A percentile compares a stretch with the other conserved stretches of the same genome.
phyloP scores from a whole-genome alignment of 2,113 vertebrate genomes.

The Peromyscus maniculatus region DNA sequence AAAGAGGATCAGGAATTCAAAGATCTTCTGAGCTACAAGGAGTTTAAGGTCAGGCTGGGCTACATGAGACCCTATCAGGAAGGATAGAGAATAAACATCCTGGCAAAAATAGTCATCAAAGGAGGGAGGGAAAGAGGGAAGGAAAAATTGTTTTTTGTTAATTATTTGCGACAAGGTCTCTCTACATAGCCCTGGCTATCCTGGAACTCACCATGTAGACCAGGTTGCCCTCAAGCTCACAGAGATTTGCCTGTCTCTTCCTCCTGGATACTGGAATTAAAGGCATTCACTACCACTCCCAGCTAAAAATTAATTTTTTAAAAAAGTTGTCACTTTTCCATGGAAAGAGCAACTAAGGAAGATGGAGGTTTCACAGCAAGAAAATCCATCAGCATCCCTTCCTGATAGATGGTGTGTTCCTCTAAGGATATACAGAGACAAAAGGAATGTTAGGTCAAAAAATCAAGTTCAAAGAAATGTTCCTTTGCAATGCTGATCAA shows the following conservation, averaged over 20 bases:
- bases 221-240: background rate
- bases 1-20: background rate
- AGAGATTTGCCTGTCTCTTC: background rate
- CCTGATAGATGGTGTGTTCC: background rate
- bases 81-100: background rate
- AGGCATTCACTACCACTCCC: background rate
- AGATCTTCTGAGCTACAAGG: background rate
- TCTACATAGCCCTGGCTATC: background rate
- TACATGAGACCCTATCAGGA: background rate
- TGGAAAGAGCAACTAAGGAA: background rate
- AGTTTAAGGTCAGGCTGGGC: background rate
- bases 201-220: background rate
- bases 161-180: background rate
- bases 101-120: background rate
- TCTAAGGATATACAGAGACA: background rate
- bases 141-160: background rate
- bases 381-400: constrained; percentile 31
- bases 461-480: constrained; percentile 58
- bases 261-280: background rate
- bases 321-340: constrained; percentile 15
- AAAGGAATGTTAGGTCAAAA: background rate
- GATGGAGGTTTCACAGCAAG: constrained; percentile 29
- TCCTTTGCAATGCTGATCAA: constrained; percentile 41
- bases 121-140: background rate
- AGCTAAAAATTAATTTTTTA: background rate